phyloP scores from a whole-genome alignment of 2,113 vertebrate genomes.

The Gobio gobio region DNA sequence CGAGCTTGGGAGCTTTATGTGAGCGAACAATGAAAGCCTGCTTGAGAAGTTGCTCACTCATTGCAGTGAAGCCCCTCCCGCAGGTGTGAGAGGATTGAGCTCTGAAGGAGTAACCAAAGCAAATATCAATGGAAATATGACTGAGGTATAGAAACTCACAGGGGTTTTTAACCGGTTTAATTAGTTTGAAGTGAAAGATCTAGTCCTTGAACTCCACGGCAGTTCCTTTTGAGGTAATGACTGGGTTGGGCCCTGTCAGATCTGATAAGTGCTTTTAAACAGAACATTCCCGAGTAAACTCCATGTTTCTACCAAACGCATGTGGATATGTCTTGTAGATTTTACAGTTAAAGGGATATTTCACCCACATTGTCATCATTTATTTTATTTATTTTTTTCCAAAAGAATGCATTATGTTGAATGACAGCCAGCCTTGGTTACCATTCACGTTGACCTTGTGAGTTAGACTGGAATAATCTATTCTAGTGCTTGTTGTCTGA shows the following conservation, averaged over 20 bases:
- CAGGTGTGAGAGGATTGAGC: not conserved
- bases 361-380: not conserved
- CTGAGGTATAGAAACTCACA: not conserved
- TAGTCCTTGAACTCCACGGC: constrained; percentile 1
- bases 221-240: not conserved
- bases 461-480: not conserved
- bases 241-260: constrained; percentile 14
- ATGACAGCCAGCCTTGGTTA: not conserved
- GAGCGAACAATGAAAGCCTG: constrained; percentile 31
- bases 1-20: constrained; percentile 7
- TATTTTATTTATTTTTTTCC: not conserved
- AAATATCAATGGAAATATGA: constrained; percentile 3
- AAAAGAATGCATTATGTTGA: not conserved
- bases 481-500: not conserved
- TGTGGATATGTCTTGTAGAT: not conserved
- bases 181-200: constrained; percentile 6
- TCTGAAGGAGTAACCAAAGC: not conserved
- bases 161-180: not conserved
- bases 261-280: constrained; percentile 8
- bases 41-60: constrained; percentile 27
- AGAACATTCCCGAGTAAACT: not conserved
- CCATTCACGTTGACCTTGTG: not conserved
- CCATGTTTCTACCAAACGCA: not conserved
- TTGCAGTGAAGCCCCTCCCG: not conserved
- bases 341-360: not conserved